phyloP scores from a whole-genome alignment of 2,888 invertebrate genomes.

The Heliconius hortense region DNA sequence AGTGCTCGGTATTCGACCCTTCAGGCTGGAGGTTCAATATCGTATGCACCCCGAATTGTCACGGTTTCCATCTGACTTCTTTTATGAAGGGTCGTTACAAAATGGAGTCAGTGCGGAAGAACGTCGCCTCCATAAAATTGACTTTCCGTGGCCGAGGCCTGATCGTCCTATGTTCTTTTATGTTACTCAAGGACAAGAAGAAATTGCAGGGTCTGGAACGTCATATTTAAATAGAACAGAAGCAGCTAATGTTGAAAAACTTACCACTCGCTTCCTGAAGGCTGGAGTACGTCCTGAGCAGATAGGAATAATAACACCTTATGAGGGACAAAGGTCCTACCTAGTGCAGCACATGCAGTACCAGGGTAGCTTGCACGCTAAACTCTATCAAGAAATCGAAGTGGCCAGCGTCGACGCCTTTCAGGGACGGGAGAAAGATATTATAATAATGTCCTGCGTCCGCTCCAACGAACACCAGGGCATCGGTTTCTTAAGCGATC shows the following conservation, averaged over 20 bases:
- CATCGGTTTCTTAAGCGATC: slow-evolving; percentile 99
- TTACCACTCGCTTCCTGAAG: slow-evolving; percentile 96
- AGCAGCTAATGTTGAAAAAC: slow-evolving; percentile 98
- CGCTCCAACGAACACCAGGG: slow-evolving; percentile 99
- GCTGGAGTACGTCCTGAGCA: slow-evolving; percentile 98
- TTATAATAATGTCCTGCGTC: slow-evolving; percentile 99
- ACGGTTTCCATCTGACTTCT: slow-evolving; percentile 99
- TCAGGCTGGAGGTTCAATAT: slow-evolving; percentile 98
- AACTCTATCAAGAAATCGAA: slow-evolving; percentile 98
- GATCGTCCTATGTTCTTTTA: slow-evolving; percentile 99
- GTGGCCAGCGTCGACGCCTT: slow-evolving; percentile 99
- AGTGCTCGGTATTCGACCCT: slow-evolving; percentile 97
- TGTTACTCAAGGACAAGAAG: slow-evolving; percentile 98
- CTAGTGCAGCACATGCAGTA: slow-evolving; percentile 99
- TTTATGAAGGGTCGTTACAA: slow-evolving; percentile 99
- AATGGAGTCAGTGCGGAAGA: slow-evolving; percentile 99
- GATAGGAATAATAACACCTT: slow-evolving; percentile 99
- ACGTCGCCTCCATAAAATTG: slow-evolving; percentile 92
- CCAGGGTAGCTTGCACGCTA: slow-evolving; percentile 97
- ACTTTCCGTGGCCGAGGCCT: slow-evolving; percentile 98
- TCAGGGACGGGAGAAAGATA: slow-evolving; percentile 99
- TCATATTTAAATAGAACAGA: slow-evolving; percentile 99
- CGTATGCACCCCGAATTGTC: slow-evolving; percentile 99
- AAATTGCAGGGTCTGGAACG: slow-evolving; percentile 99
- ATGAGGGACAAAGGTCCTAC: slow-evolving; percentile 99